Percentiles rank a stretch among this genome's conserved stretches.
Evolutionary conservation across 2,113 vertebrate species (phyloP).

Genomic region (Vulpes lagopus): DNA sequence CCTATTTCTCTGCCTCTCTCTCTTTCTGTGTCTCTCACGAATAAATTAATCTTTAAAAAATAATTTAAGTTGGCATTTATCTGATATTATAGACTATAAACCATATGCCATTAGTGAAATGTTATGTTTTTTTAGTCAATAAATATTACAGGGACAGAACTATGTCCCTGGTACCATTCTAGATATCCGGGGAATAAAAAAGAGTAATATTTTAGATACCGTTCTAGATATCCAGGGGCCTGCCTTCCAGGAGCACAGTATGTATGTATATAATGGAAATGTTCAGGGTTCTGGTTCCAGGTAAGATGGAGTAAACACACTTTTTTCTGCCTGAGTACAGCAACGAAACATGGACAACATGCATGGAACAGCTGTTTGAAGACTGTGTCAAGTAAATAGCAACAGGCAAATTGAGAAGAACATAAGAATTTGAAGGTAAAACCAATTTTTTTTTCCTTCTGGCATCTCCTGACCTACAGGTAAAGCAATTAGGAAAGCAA

Average conservation of each 20-base stretch:
- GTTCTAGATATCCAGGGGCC: neutral
- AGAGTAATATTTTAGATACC: neutral
- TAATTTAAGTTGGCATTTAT: conserved; percentile 19
- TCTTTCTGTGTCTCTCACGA: too few relatives aligned
- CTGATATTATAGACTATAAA: neutral
- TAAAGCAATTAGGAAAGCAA: neutral
- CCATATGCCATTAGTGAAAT: neutral
- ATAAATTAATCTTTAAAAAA: too few relatives aligned
- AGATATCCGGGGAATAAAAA: neutral
- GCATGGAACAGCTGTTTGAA: neutral
- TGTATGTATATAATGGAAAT: neutral
- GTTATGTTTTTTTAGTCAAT: neutral
- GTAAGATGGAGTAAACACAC: neutral
- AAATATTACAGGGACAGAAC: neutral
- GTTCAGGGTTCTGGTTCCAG: neutral
- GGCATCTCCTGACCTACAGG: neutral
- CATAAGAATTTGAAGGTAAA: neutral
- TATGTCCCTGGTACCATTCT: neutral
- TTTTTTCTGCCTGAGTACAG: neutral
- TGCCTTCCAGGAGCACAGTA: neutral
- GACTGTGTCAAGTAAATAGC: neutral
- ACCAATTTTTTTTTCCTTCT: neutral
- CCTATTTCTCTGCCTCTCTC: too few relatives aligned
- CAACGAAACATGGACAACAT: neutral
- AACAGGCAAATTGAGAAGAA: neutral